A percentile compares a stretch with the other conserved stretches of the same genome.
Conservation (phyloP, 2,888 invertebrate species). For the Fragum whitleyi region DNA sequence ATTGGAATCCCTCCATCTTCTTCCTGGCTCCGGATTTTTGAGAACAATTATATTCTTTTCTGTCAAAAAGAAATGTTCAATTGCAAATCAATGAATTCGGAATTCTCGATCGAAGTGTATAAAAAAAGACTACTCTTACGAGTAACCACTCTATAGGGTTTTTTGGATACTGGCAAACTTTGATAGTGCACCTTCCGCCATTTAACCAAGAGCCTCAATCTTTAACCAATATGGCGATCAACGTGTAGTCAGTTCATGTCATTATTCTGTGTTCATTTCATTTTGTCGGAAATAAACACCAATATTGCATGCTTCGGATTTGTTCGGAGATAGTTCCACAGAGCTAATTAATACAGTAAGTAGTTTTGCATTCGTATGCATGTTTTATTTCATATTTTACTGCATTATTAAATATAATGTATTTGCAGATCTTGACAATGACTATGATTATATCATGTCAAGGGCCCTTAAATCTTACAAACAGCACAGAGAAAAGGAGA, state of each 20-base stretch:
- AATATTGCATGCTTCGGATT: neutral
- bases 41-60: neutral
- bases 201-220: neutral
- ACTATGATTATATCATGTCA: slow-evolving; percentile 76
- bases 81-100: too few species aligned
- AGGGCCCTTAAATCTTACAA: slow-evolving; percentile 74
- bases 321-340: neutral
- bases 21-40: slow-evolving; percentile 1
- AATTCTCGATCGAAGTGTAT: too few species aligned
- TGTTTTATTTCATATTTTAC: neutral
- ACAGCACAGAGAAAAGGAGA: slow-evolving; percentile 70
- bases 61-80: too few species aligned
- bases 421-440: slow-evolving; percentile 75
- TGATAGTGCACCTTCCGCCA: too few species aligned
- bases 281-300: neutral
- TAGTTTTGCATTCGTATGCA: neutral
- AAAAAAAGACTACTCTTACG: too few species aligned
- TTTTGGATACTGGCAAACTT: too few species aligned
- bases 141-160: too few species aligned
- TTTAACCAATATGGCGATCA: neutral
- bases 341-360: neutral
- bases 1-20: slow-evolving; percentile 44
- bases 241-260: slow-evolving; percentile 3
- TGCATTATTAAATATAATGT: slow-evolving; percentile 14
- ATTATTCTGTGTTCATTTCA: neutral